These are phyloP conservation scores for Oreochromis grahami DNA, from an alignment of 2,797 vertebrate species.

Conservation along the genomic window DNA sequence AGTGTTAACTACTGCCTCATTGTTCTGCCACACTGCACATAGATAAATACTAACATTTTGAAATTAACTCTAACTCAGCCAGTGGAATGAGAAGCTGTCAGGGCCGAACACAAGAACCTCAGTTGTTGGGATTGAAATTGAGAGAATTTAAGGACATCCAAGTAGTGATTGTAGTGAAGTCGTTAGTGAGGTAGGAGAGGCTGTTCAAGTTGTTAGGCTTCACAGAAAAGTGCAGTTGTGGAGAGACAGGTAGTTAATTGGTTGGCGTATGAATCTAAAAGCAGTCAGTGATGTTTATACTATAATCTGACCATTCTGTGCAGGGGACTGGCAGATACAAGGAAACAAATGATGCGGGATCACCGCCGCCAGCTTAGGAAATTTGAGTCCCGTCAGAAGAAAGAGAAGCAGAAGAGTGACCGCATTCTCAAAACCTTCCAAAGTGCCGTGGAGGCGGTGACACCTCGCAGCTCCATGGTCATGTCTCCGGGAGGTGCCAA, in stretches of 20 bases:
- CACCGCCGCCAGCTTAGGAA: constrained; percentile 77
- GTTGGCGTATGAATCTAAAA: not conserved
- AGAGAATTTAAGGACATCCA: not conserved
- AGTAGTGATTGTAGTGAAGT: not conserved
- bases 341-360: constrained; percentile 84
- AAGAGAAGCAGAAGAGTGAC: constrained; percentile 82
- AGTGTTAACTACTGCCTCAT: not conserved
- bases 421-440: constrained; percentile 84
- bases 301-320: not conserved
- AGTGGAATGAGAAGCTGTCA: not conserved
- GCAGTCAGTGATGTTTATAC: not conserved
- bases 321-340: constrained; percentile 82
- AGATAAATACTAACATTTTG: not conserved
- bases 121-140: not conserved
- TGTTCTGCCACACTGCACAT: not conserved
- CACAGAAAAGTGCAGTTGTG: not conserved
- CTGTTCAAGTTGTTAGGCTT: not conserved
- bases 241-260: fast-evolving
- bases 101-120: not conserved
- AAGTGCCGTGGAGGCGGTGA: constrained; percentile 78
- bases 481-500: constrained; percentile 72
- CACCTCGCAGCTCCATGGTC: constrained; percentile 76
- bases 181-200: not conserved
- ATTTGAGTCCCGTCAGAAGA: constrained; percentile 81
- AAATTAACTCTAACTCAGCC: not conserved